A percentile compares a stretch with the other conserved stretches of the same genome.
Conservation (phyloP, 2,888 invertebrate genomes). For the Thysanoteuthis rhombus region DNA sequence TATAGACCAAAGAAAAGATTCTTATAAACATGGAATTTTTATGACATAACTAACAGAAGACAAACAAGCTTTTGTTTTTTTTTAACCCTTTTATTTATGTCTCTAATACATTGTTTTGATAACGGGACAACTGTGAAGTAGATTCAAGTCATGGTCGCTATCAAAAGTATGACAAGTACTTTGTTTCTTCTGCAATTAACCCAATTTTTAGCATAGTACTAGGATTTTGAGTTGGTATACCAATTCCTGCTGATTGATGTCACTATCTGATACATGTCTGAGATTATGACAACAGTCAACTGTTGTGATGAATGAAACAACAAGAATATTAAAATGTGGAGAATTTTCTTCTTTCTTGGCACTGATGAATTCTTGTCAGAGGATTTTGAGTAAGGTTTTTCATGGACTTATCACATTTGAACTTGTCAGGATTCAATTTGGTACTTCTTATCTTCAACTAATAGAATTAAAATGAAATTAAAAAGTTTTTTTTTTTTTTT, state of each 20-base stretch:
- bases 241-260: too few relatives aligned
- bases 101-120: neutral
- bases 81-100: neutral
- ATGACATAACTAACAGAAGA: too few relatives aligned
- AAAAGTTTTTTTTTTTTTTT: too few relatives aligned
- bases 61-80: neutral
- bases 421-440: too few relatives aligned
- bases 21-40: too few relatives aligned
- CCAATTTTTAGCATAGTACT: neutral
- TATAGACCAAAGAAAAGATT: too few relatives aligned
- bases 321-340: neutral
- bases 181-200: neutral
- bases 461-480: too few relatives aligned
- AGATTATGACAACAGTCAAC: neutral
- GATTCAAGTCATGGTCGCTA: neutral
- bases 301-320: neutral
- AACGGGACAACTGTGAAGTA: neutral
- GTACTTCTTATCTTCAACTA: too few relatives aligned
- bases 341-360: neutral
- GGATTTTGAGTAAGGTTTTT: neutral
- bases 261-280: neutral
- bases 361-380: neutral
- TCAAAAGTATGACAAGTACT: neutral
- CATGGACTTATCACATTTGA: too few relatives aligned
- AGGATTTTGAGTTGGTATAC: too few relatives aligned